phyloP scores from a whole-genome alignment of 2,113 vertebrate species.

The Regulus satrapa region DNA sequence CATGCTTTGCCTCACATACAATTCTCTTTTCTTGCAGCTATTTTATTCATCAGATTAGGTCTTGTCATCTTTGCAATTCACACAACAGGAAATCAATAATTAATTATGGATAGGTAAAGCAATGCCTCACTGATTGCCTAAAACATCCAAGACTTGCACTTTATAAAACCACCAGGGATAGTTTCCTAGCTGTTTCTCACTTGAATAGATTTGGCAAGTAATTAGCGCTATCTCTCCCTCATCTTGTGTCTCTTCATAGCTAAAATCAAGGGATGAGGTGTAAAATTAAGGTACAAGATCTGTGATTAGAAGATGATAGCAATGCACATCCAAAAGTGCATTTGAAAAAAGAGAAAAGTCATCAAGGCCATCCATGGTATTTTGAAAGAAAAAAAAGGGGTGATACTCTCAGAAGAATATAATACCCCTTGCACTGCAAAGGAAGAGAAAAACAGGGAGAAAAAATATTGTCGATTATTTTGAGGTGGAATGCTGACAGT shows the following conservation, averaged over 20 bases:
- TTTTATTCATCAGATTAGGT: slow-evolving; percentile 47
- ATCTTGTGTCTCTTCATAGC: neutral
- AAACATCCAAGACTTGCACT: neutral
- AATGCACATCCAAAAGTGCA: neutral
- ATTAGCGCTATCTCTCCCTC: neutral
- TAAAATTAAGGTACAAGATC: neutral
- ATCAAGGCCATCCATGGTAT: neutral
- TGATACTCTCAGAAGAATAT: neutral
- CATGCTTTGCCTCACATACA: slow-evolving; percentile 24
- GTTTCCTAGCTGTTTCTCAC: neutral
- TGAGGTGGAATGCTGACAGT: neutral
- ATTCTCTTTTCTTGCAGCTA: slow-evolving; percentile 2
- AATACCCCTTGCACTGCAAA: neutral
- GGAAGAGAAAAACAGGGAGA: neutral
- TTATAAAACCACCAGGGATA: neutral
- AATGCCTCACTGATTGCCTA: slow-evolving; percentile 14
- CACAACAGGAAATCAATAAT: slow-evolving; percentile 71
- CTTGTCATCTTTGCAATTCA: neutral
- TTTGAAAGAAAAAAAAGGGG: neutral
- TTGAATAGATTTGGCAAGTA: neutral
- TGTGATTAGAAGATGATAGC: neutral
- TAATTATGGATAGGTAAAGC: slow-evolving; percentile 62
- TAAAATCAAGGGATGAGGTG: neutral
- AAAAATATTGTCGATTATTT: neutral
- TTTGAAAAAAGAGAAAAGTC: neutral